phyloP scores from a whole-genome alignment of 2,888 invertebrate genomes.

The Pristionchus maxplancki region DNA sequence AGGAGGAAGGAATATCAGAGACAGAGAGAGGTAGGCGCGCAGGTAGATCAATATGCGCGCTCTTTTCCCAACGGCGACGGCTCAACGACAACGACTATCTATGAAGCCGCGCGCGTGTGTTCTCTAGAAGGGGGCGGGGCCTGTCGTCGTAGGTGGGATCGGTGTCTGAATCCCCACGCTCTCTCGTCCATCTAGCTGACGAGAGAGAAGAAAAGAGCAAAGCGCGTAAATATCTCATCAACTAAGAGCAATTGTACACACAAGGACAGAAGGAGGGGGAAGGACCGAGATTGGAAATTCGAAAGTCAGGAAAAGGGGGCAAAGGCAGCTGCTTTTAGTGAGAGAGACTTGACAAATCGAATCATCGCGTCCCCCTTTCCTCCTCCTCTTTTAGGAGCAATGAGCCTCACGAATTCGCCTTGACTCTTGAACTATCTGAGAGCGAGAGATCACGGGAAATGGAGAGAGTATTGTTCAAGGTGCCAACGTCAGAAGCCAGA shows the following conservation, averaged over 20 bases:
- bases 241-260: conserved; percentile 3
- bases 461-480: background rate
- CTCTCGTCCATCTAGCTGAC: too few species aligned
- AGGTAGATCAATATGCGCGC: conserved; percentile 15
- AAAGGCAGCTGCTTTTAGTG: background rate
- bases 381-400: background rate
- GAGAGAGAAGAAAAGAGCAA: background rate
- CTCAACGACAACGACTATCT: background rate
- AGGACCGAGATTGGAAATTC: background rate
- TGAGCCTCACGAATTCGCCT: background rate
- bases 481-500: too few species aligned
- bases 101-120: background rate
- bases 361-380: conserved; percentile 25
- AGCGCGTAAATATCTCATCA: conserved; percentile 16
- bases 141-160: background rate
- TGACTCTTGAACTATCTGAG: background rate
- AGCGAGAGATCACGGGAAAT: background rate
- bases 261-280: background rate
- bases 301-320: background rate
- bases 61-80: background rate
- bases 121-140: background rate
- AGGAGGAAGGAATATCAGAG: background rate
- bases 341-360: conserved; percentile 32
- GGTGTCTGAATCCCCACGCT: background rate
- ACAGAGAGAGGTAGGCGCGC: background rate